Percentiles rank a stretch among this genome's conserved stretches.
phyloP scores from a whole-genome alignment of 2,113 vertebrate genomes.

The Meriones unguiculatus region DNA sequence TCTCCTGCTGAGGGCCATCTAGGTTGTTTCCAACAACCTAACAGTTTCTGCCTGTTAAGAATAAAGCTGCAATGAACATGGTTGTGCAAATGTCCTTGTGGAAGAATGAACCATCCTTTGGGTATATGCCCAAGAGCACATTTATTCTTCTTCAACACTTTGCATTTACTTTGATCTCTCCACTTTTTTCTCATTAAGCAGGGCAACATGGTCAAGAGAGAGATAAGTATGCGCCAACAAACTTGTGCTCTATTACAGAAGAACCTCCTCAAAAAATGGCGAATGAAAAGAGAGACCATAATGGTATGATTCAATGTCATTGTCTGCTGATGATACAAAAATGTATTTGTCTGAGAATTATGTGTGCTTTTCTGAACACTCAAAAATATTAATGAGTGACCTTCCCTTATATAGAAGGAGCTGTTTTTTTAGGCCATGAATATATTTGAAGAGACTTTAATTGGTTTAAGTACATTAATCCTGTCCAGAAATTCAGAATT shows the following conservation, averaged over 20 bases:
- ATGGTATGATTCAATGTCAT: neutral
- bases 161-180: neutral
- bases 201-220: neutral
- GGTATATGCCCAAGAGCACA: neutral
- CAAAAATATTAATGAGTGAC: neutral
- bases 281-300: neutral
- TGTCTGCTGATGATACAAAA: neutral
- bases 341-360: neutral
- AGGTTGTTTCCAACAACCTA: neutral
- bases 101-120: neutral
- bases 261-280: constrained; percentile 4
- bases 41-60: neutral
- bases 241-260: constrained; percentile 15
- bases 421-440: neutral
- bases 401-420: neutral
- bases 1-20: neutral
- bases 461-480: neutral
- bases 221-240: neutral
- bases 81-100: neutral
- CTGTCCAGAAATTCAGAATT: neutral
- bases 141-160: neutral
- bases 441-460: neutral
- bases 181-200: neutral
- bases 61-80: neutral
- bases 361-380: neutral